phyloP scores from a whole-genome alignment of 2,888 invertebrate genomes.

The Aethes cnicana region DNA sequence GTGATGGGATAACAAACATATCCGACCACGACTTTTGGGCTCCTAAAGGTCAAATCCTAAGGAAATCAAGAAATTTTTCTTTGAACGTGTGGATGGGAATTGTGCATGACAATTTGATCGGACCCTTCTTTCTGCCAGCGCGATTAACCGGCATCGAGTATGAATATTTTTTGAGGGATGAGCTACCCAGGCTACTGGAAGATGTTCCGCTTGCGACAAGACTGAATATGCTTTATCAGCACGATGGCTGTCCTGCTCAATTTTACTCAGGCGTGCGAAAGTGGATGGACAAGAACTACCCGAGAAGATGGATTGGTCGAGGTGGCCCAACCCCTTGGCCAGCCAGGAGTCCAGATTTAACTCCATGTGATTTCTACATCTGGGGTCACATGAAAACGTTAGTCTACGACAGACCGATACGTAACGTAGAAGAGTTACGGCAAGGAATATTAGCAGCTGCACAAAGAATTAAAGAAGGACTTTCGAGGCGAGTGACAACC shows the following conservation, averaged over 20 bases:
- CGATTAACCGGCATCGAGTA: constrained; percentile 1
- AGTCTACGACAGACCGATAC: neutral
- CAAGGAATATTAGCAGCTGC: neutral
- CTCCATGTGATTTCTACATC: constrained; percentile 1
- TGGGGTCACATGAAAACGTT: constrained; percentile 1
- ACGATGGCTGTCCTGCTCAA: constrained; percentile 3
- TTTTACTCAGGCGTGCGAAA: neutral
- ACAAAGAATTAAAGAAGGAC: neutral
- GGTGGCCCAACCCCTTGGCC: constrained; percentile 1
- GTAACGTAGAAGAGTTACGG: neutral
- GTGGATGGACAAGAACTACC: neutral
- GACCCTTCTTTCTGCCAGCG: constrained; percentile 1
- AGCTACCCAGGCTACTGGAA: neutral
- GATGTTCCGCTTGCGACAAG: constrained; percentile 3
- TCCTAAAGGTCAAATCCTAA: constrained; percentile 38
- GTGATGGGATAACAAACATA: constrained; percentile 39
- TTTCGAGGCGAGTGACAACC: too few species aligned
- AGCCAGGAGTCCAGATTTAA: neutral
- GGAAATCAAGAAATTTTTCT: constrained; percentile 28
- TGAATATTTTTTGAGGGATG: neutral
- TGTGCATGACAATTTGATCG: neutral
- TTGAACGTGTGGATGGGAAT: constrained; percentile 4
- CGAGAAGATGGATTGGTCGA: neutral
- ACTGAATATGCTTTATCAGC: neutral
- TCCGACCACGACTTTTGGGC: constrained; percentile 41